Evolutionary conservation across 2,888 invertebrate species (phyloP).

Genomic region (Erebia aethiops): DNA sequence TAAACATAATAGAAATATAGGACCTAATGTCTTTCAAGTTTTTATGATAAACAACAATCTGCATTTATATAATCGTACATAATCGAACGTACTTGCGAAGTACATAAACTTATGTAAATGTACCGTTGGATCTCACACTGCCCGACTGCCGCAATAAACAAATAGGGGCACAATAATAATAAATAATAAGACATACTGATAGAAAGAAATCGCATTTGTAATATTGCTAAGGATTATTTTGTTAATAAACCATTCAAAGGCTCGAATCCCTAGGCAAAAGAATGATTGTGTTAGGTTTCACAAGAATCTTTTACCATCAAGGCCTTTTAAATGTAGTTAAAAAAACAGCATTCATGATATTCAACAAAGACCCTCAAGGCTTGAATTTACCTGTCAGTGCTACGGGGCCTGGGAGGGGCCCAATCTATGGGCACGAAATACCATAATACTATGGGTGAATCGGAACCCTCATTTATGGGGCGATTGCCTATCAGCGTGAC

Average conservation of each 20-base stretch:
- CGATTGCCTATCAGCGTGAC: slow-evolving; percentile 6
- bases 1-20: too few relatives aligned
- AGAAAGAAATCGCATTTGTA: background rate
- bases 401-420: background rate
- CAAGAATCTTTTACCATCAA: background rate
- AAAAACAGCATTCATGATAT: background rate
- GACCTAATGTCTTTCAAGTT: too few relatives aligned
- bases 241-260: background rate
- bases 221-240: background rate
- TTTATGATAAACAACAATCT: too few relatives aligned
- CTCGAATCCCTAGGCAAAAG: background rate
- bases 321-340: background rate
- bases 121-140: background rate
- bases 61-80: too few relatives aligned
- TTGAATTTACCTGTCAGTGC: slow-evolving; percentile 13
- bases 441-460: background rate
- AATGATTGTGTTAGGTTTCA: slow-evolving; percentile 1
- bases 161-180: too few relatives aligned
- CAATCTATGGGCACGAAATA: background rate
- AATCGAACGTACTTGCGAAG: background rate
- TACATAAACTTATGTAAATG: background rate
- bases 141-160: background rate
- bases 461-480: slow-evolving; percentile 1
- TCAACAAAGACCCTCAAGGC: background rate
- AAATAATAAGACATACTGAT: background rate